Percentiles rank a stretch among this genome's conserved stretches.
These are phyloP conservation scores for Electrophaes corylata DNA, from an alignment of 2,888 invertebrate species.

Conservation along the genomic window DNA sequence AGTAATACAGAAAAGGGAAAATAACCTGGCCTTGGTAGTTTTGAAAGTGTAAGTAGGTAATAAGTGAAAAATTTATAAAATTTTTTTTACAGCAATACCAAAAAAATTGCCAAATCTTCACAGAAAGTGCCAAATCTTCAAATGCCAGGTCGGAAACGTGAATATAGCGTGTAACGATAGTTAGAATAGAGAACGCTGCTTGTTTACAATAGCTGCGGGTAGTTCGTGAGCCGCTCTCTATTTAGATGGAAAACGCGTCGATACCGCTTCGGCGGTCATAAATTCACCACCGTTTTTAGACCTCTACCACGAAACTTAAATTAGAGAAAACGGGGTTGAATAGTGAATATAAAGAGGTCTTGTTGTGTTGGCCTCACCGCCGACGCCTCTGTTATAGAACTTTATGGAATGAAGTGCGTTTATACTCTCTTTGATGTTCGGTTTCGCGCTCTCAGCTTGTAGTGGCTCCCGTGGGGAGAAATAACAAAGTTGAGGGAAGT, in stretches of 20 bases:
- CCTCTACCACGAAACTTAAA: slow-evolving; percentile 48
- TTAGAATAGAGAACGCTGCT: slow-evolving; percentile 78
- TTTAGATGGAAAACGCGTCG: slow-evolving; percentile 76
- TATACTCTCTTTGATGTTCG: slow-evolving; percentile 79
- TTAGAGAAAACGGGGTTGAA: slow-evolving; percentile 45
- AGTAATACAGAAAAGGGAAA: too few relatives aligned
- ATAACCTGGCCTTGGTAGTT: too few relatives aligned
- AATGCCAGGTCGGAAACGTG: slow-evolving; percentile 63
- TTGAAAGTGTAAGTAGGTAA: too few relatives aligned
- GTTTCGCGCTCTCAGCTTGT: slow-evolving; percentile 71
- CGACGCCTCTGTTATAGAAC: slow-evolving; percentile 71
- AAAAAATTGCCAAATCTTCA: slow-evolving; percentile 63
- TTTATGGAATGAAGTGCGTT: slow-evolving; percentile 79
- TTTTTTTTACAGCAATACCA: slow-evolving; percentile 55
- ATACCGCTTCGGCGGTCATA: slow-evolving; percentile 67
- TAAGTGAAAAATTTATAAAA: slow-evolving; percentile 40
- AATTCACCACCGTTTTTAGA: slow-evolving; percentile 59
- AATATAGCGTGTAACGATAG: slow-evolving; percentile 73
- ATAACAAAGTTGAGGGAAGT: slow-evolving; percentile 70
- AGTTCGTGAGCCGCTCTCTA: slow-evolving; percentile 77
- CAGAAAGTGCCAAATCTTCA: too few relatives aligned
- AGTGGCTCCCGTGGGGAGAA: slow-evolving; percentile 71
- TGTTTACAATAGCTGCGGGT: slow-evolving; percentile 81
- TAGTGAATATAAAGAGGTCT: slow-evolving; percentile 58
- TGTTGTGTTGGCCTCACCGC: slow-evolving; percentile 58